Conservation (phyloP, 2,888 invertebrate genomes). For the Rhamnusium bicolor region DNA sequence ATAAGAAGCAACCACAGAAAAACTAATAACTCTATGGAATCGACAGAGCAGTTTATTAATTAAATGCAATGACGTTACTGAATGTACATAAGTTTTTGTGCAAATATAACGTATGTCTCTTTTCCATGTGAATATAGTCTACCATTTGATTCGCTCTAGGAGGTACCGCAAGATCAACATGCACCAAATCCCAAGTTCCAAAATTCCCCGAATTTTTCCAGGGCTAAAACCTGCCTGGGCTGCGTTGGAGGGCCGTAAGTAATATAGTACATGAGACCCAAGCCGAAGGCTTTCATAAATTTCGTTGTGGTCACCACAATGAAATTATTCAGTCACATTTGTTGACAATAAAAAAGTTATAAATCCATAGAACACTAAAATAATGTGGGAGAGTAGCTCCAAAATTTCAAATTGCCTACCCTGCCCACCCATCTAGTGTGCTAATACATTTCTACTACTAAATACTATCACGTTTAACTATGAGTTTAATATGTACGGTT, state of each 20-base stretch:
- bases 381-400: not conserved
- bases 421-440: conserved; percentile 12
- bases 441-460: conserved; percentile 12
- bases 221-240: not conserved
- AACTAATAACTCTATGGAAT: no score
- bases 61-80: no score
- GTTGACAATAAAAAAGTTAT: conserved; percentile 24
- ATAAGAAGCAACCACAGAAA: no score
- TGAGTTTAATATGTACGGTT: conserved; percentile 36
- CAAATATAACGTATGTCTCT: no score
- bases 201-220: not conserved
- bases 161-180: no score
- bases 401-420: not conserved
- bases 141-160: no score
- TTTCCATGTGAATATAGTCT: no score
- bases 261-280: conserved; percentile 13
- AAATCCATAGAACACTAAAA: conserved; percentile 9
- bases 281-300: conserved; percentile 46
- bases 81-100: no score
- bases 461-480: conserved; percentile 29
- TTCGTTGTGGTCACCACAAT: conserved; percentile 50
- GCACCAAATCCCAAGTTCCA: not conserved
- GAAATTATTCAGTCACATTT: conserved; percentile 46
- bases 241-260: not conserved
- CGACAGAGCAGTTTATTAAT: no score